Evolutionary conservation across 2,113 vertebrate genomes (phyloP), one percentile per base, ranked within the genome.

Genomic region (Oreotrochilus melanogaster): DNA sequence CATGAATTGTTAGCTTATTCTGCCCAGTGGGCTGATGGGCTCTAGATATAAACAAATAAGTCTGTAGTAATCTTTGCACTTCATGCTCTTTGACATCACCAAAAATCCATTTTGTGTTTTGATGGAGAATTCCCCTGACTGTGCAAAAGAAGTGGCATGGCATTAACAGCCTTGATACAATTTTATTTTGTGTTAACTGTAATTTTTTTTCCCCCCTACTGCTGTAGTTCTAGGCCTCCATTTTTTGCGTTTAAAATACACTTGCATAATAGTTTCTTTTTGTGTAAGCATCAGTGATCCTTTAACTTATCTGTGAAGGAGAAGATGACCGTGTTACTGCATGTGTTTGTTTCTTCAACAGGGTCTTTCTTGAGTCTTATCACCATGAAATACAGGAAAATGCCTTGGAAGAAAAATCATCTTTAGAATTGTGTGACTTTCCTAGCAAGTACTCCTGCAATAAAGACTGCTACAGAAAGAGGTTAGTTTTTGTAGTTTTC

Each of bases 401-500:
- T 5, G 21, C 27, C 47, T 73, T 15, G 19, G 15, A 82, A 72
- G 58, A 51, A 75, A 65, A 65, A 2, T 57, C 0, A 2, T 74
- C 39, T 82, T 74, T 65, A 71, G 47, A 71, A 67, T 35, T 61
- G 6, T 2, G 1, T 67, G 43, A 19, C 10, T 56, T 50, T 80
- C 56, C 57, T 58, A 47, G 57, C 50, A 82, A 35, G 28, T 35
- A 50, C 37, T 78, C 16, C 1, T 43, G 51, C 21, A 54, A 70
- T 72, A 83, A 85, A 93, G 82, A 27, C 81, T 45, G 37, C 73
- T 86, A 66, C 66, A 56, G 62, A 27, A 89, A 30, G 92, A 88
- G 82, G 83, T 96, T 94, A 95, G 95, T 94, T 97, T 98, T 97
- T 98, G 57, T 95, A 89, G 88, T 97, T 97, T 97, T 96, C 81